Conservation (phyloP, 2,113 vertebrate genomes). For the Rhinichthys klamathensis region DNA sequence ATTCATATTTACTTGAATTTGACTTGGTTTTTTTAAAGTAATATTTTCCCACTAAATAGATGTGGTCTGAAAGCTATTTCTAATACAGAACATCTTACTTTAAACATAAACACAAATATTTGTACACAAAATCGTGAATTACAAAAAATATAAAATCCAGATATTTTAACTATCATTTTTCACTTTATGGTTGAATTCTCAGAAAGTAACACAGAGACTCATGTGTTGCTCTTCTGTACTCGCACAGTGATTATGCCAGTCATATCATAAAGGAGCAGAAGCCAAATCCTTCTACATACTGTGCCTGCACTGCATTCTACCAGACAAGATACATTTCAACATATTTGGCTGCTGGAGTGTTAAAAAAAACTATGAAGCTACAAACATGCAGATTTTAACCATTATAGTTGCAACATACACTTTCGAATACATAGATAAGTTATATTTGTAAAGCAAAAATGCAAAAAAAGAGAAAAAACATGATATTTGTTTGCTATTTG, state of each 20-base stretch:
- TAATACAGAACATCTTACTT: not conserved
- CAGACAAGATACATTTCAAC: conserved; percentile 14
- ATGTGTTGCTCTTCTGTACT: conserved; percentile 19
- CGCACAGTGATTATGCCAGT: conserved; percentile 48
- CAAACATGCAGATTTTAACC: not conserved
- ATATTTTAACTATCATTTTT: not conserved
- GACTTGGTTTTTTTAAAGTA: not conserved
- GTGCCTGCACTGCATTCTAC: not conserved
- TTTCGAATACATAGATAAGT: not conserved
- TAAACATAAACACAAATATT: not conserved
- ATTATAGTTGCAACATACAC: not conserved
- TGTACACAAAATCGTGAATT: not conserved
- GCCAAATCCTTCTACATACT: conserved; percentile 39
- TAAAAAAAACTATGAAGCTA: not conserved
- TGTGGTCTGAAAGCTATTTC: not conserved
- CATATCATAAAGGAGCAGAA: conserved; percentile 55
- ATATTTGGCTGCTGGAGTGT: not conserved
- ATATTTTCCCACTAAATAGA: not conserved
- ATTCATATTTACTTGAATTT: not conserved
- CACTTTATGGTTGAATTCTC: not conserved
- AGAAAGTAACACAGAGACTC: not conserved
- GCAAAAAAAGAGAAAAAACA: too few relatives aligned
- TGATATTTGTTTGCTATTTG: conserved; percentile 15
- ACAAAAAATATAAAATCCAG: too few relatives aligned
- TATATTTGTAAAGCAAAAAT: not conserved